Percentiles rank a stretch among this genome's conserved stretches.
Evolutionary conservation across 1,140 invertebrate genomes (phyloP).

Genomic region (Amphibalanus amphitrite): DNA sequence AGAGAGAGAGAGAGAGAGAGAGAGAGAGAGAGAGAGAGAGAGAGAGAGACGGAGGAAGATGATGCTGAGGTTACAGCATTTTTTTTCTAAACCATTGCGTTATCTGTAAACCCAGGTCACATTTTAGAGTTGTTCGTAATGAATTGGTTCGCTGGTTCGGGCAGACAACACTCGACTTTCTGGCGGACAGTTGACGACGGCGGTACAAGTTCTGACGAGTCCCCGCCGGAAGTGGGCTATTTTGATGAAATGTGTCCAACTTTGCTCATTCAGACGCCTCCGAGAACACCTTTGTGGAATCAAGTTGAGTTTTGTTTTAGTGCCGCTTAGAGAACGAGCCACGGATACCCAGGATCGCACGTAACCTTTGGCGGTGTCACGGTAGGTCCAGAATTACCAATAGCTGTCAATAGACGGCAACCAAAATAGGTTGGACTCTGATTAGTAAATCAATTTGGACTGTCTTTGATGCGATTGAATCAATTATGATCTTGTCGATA

Average conservation of each 20-base stretch:
- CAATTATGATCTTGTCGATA: too few species aligned
- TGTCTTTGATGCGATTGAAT: too few species aligned
- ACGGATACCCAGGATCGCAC: not conserved
- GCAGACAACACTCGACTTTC: not conserved
- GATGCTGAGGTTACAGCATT: not conserved
- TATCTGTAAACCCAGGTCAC: not conserved
- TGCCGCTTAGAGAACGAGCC: not conserved
- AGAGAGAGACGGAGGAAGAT: not conserved
- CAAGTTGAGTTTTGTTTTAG: not conserved
- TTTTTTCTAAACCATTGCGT: not conserved
- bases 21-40: not conserved
- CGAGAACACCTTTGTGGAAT: not conserved
- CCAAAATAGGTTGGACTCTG: not conserved
- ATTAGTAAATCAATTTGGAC: not conserved
- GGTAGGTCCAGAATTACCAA: too few species aligned
- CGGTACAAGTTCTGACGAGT: not conserved
- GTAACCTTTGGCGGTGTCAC: too few species aligned
- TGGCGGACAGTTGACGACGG: not conserved
- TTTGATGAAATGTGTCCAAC: not conserved
- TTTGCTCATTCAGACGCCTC: not conserved
- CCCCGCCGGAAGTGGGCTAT: not conserved
- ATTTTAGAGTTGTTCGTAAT: not conserved
- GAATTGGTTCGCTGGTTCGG: not conserved
- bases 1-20: not conserved
- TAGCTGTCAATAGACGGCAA: too few species aligned